These are phyloP conservation scores for Mactra quadrangularis DNA, from an alignment of 1,140 invertebrate genomes.

Conservation along the genomic window DNA sequence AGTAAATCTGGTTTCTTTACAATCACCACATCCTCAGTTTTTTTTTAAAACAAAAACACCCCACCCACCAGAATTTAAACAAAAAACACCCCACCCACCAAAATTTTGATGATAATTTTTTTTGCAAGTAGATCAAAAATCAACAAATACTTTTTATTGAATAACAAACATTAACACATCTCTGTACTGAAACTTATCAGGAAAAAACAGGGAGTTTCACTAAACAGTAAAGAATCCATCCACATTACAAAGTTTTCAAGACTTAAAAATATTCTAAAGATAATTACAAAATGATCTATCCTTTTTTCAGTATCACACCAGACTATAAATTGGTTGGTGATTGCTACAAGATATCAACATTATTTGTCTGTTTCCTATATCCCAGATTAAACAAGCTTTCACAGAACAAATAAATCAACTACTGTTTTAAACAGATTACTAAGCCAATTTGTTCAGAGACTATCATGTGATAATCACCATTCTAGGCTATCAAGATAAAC, in stretches of 20 bases:
- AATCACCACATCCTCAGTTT: too few relatives aligned
- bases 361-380: conserved; percentile 48
- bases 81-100: too few relatives aligned
- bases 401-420: conserved; percentile 52
- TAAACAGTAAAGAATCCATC: too few relatives aligned
- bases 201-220: too few relatives aligned
- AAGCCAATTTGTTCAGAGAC: conserved; percentile 30
- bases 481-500: conserved; percentile 32
- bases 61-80: too few relatives aligned
- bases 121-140: too few relatives aligned
- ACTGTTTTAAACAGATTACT: conserved; percentile 56
- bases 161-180: too few relatives aligned
- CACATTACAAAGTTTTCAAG: background rate
- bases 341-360: conserved; percentile 51
- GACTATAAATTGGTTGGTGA: conserved; percentile 50
- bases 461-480: conserved; percentile 30
- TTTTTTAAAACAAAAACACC: too few relatives aligned
- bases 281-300: conserved; percentile 52
- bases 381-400: conserved; percentile 60
- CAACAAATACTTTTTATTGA: too few relatives aligned
- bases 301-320: conserved; percentile 16
- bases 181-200: too few relatives aligned
- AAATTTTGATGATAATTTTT: too few relatives aligned
- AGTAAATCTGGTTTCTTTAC: too few relatives aligned
- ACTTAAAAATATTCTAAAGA: background rate